phyloP scores from a whole-genome alignment of 2,797 vertebrate genomes.

The Acipenser transmontanus region DNA sequence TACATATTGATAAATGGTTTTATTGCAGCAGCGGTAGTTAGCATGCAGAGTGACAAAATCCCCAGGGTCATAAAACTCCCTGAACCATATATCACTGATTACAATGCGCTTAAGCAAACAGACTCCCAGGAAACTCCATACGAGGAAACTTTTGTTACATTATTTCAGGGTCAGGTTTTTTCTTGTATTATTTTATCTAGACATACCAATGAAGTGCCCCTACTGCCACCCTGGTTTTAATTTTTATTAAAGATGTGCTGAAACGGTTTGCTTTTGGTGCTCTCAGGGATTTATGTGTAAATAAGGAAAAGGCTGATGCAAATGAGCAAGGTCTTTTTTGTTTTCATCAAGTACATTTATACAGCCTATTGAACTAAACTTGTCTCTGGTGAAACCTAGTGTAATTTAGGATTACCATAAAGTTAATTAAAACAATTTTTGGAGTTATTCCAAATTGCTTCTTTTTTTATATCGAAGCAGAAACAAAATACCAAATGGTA shows the following conservation, averaged over 20 bases:
- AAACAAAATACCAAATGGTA: no score
- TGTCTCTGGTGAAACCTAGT: conserved; percentile 4
- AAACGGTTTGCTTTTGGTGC: conserved; percentile 3
- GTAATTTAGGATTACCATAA: conserved; percentile 27
- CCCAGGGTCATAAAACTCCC: conserved; percentile 29
- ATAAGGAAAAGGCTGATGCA: conserved; percentile 28
- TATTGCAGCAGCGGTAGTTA: conserved; percentile 17
- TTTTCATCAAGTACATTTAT: conserved; percentile 18
- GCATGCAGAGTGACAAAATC: conserved; percentile 31
- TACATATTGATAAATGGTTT: conserved; percentile 34
- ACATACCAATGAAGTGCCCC: not conserved
- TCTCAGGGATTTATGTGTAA: conserved; percentile 31
- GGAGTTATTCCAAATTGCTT: not conserved
- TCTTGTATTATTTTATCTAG: not conserved
- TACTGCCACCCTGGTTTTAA: not conserved
- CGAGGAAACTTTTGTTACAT: not conserved
- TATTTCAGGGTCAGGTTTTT: not conserved
- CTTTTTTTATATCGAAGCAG: no score
- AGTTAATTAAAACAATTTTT: conserved; percentile 25
- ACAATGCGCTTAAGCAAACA: conserved; percentile 33
- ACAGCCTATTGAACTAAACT: conserved; percentile 12
- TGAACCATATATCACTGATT: conserved; percentile 31
- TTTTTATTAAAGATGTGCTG: not conserved
- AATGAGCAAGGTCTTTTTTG: not conserved
- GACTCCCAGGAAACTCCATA: conserved; percentile 15